Evolutionary conservation across 2,888 invertebrate genomes (phyloP).

Genomic region (Colostygia pectinataria): DNA sequence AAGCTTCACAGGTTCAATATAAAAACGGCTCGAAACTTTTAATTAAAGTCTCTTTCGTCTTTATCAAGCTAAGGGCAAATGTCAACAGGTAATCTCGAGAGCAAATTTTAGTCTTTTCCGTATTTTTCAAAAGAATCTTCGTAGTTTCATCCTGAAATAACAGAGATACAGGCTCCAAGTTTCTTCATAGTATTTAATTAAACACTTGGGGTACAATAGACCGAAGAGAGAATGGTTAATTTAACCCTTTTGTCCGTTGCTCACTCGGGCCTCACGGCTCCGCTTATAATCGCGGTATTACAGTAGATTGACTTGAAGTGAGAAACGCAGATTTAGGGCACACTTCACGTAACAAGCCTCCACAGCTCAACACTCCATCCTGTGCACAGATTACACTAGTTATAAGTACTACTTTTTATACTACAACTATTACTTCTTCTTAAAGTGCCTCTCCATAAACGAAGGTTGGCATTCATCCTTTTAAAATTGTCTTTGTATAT

Average conservation of each 20-base stretch:
- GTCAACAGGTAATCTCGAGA: constrained; percentile 17
- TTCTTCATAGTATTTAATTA: constrained; percentile 34
- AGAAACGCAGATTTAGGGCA: constrained; percentile 30
- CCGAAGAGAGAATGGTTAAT: constrained; percentile 31
- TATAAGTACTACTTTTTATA: too few species aligned
- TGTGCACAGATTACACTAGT: too few species aligned
- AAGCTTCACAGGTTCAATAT: constrained; percentile 16
- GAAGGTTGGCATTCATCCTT: too few species aligned
- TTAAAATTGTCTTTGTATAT: too few species aligned
- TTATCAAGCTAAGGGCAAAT: constrained; percentile 12
- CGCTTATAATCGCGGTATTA: constrained; percentile 12
- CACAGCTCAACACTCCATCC: too few species aligned
- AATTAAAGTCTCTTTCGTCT: constrained; percentile 22
- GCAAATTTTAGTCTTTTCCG: constrained; percentile 3
- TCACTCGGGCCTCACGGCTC: constrained; percentile 15
- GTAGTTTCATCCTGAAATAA: constrained; percentile 8
- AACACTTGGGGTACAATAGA: constrained; percentile 36
- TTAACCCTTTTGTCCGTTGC: constrained; percentile 37
- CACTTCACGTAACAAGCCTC: constrained; percentile 12
- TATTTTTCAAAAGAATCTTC: neutral
- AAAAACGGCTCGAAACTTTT: constrained; percentile 18
- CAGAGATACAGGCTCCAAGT: constrained; percentile 7
- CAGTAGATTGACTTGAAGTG: constrained; percentile 19
- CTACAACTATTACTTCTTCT: too few species aligned
- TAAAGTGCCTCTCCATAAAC: too few species aligned